A percentile compares a stretch with the other conserved stretches of the same genome.
Conservation (phyloP, 2,113 vertebrate genomes). For the Cisticola juncidis region DNA sequence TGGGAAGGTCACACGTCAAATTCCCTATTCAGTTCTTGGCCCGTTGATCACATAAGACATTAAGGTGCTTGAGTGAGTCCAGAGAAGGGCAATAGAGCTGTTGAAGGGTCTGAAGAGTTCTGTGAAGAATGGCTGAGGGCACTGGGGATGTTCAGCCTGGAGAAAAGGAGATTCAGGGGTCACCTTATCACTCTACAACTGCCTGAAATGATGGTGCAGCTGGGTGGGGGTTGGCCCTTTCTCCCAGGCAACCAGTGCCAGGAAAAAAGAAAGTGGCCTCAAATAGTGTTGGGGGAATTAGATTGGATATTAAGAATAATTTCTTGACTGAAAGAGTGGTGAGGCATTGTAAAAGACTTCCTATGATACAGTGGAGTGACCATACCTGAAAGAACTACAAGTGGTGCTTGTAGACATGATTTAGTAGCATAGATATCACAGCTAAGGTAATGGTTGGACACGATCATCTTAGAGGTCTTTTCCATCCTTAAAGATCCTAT, state of each 20-base stretch:
- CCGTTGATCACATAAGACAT: rapidly evolving
- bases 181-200: no score
- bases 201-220: rapidly evolving
- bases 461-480: not conserved
- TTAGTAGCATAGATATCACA: not conserved
- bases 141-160: rapidly evolving
- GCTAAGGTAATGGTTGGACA: not conserved
- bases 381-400: not conserved
- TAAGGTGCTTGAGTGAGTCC: rapidly evolving
- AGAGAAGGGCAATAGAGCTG: rapidly evolving
- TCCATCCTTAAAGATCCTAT: not conserved
- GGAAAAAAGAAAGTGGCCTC: not conserved
- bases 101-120: not conserved
- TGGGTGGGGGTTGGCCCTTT: not conserved
- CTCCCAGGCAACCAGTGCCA: rapidly evolving
- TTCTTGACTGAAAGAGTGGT: not conserved
- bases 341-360: not conserved
- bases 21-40: not conserved
- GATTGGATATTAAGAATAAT: not conserved
- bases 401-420: not conserved
- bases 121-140: rapidly evolving
- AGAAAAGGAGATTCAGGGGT: not conserved
- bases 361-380: not conserved
- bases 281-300: not conserved
- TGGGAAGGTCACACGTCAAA: rapidly evolving